Conservation (phyloP, 2,113 vertebrate genomes). For the Stomatorhinus ivindoensis region DNA sequence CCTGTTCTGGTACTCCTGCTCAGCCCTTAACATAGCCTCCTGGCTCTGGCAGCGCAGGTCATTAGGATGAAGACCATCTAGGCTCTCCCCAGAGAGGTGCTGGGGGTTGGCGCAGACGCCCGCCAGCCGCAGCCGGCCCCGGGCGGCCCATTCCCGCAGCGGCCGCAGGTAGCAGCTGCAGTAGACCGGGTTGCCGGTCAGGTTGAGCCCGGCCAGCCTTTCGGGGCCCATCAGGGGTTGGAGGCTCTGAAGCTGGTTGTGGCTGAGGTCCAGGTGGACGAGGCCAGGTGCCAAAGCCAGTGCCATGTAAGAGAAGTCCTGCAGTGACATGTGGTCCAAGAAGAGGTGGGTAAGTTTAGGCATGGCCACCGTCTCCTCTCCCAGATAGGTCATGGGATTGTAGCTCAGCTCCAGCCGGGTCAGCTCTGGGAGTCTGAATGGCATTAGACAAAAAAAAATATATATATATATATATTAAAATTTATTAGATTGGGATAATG, state of each 20-base stretch:
- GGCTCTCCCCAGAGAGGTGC: constrained; percentile 63
- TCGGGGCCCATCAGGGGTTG: constrained; percentile 63
- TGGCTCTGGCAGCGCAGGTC: constrained; percentile 70
- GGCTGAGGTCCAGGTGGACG: constrained; percentile 67
- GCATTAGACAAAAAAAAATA: neutral
- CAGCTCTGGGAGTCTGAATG: constrained; percentile 57
- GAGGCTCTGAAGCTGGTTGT: constrained; percentile 76
- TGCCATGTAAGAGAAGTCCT: constrained; percentile 70
- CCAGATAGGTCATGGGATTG: constrained; percentile 82
- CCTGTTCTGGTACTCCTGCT: constrained; percentile 48
- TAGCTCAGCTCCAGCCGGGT: constrained; percentile 73
- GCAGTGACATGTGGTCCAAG: constrained; percentile 78
- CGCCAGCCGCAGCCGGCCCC: constrained; percentile 53
- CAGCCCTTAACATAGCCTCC: constrained; percentile 54
- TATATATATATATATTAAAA: neutral
- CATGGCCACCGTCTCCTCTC: constrained; percentile 76
- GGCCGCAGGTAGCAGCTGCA: constrained; percentile 80
- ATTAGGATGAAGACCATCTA: constrained; percentile 62
- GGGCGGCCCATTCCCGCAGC: constrained; percentile 70
- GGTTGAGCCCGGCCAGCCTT: constrained; percentile 60
- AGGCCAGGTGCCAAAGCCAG: constrained; percentile 68
- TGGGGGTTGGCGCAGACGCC: constrained; percentile 65
- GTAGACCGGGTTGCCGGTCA: constrained; percentile 76
- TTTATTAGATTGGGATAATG: neutral
- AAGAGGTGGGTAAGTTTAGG: constrained; percentile 72